Percentiles rank a stretch among this genome's conserved stretches.
These are phyloP conservation scores for Gerris lacustris DNA, from an alignment of 2,888 invertebrate species.

Conservation along the genomic window DNA sequence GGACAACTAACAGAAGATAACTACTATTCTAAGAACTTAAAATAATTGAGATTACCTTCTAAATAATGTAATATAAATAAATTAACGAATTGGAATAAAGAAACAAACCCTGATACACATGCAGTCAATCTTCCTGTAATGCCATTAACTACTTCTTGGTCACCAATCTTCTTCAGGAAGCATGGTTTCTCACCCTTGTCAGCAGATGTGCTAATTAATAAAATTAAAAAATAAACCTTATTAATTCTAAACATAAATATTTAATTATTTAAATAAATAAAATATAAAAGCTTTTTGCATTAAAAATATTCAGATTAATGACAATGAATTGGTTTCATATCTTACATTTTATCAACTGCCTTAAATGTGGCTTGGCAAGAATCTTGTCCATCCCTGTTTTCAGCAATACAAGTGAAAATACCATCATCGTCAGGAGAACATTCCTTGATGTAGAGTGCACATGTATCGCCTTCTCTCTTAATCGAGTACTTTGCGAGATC, in stretches of 20 bases:
- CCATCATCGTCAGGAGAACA: slow-evolving; percentile 57
- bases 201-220: slow-evolving; percentile 15
- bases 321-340: slow-evolving; percentile 9
- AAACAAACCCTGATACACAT: slow-evolving; percentile 56
- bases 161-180: slow-evolving; percentile 80
- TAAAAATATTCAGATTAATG: too few species aligned
- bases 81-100: too few species aligned
- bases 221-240: too few species aligned
- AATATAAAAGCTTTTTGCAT: too few species aligned
- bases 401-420: slow-evolving; percentile 61
- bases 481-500: slow-evolving; percentile 61
- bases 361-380: slow-evolving; percentile 59
- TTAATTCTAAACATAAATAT: too few species aligned
- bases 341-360: slow-evolving; percentile 73
- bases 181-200: slow-evolving; percentile 55
- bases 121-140: slow-evolving; percentile 90
- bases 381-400: slow-evolving; percentile 67
- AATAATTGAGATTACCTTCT: too few species aligned
- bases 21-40: too few species aligned
- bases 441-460: slow-evolving; percentile 60
- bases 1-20: too few species aligned
- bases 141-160: slow-evolving; percentile 72
- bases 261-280: too few species aligned
- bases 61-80: too few species aligned
- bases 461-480: slow-evolving; percentile 65